phyloP scores from a whole-genome alignment of 64 coral and sea anemone species.

The Trachythela sp. region DNA sequence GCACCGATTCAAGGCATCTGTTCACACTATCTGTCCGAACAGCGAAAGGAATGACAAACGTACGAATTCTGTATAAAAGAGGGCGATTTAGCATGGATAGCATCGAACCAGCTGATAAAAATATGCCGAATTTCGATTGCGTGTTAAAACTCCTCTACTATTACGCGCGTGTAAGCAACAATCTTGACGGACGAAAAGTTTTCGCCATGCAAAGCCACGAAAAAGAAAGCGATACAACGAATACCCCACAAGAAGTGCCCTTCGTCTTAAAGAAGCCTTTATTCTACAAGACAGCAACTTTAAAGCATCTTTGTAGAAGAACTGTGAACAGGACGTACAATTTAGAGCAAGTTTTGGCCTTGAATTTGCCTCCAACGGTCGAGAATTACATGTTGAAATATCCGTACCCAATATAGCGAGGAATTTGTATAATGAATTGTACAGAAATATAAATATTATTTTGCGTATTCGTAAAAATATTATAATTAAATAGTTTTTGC shows the following conservation, averaged over 20 bases:
- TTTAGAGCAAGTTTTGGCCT: neutral
- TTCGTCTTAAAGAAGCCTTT: conserved; percentile 10
- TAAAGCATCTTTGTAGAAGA: neutral
- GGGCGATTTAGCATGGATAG: neutral
- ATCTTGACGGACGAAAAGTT: neutral
- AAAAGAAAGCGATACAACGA: neutral
- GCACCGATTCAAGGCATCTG: neutral
- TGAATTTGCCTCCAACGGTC: neutral
- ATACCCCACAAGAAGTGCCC: neutral
- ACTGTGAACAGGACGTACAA: neutral
- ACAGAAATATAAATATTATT: neutral
- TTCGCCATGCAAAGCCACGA: neutral
- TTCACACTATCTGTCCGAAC: neutral
- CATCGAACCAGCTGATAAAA: neutral
- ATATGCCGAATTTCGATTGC: conserved; percentile 2
- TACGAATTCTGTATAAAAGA: neutral
- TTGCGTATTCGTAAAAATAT: neutral
- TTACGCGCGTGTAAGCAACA: neutral
- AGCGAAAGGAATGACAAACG: neutral
- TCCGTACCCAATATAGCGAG: neutral
- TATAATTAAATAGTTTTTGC: neutral
- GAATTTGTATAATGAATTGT: neutral
- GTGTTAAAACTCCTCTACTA: conserved; percentile 9
- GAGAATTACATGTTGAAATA: neutral
- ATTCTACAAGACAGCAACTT: neutral